Base-by-base conservation (phyloP, 2,888 invertebrate genomes). In the Brachyptera risi region DNA sequence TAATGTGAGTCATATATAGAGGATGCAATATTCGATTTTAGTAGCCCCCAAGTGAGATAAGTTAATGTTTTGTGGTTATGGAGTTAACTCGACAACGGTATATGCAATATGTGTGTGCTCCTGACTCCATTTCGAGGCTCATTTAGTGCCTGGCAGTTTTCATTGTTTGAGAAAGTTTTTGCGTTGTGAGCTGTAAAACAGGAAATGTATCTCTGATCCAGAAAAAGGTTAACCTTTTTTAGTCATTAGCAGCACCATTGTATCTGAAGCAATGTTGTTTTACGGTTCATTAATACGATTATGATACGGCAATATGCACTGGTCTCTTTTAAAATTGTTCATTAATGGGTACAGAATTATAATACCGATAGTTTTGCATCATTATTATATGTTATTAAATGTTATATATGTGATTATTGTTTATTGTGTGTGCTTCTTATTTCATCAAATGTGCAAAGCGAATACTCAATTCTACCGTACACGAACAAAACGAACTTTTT, bases 51-150 rank as follows among this genome's bases (percentile, higher is more conserved):
- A 5, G 31, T 5, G 38, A 54, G 54, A 54, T 54, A 54, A 54
- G 54, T 54, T 54, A 37, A 54, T 54, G 54, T 35, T 54, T 54
- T 54, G 54, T 54, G 54, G 54, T 54, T 54, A 54, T 54, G 37
- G 24, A 23, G 21, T 23, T 37, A 21, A 21, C 23, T 15, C n/a
- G 35, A 13, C 37, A 7, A 19, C 35, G n/a, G n/a, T n/a, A n/a
- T n/a, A n/a, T n/a, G 54, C 54, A 54, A 54, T 54, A 54, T 54
- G 54, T 24, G 27, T 19, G 50, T n/a, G n/a, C n/a, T n/a, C n/a
- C n/a, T n/a, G 27, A 26, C 50, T 26, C 31, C 50, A 51, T 49
- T 49, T 49, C 24, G 23, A 4, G 21, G 49, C 49, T 23, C 23
- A 3, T 51, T 51, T n/a, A n/a, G n/a, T n/a, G n/a, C n/a, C n/a